Base-by-base conservation (phyloP, 2,888 invertebrate species). In the Hyppa rectilinea region DNA sequence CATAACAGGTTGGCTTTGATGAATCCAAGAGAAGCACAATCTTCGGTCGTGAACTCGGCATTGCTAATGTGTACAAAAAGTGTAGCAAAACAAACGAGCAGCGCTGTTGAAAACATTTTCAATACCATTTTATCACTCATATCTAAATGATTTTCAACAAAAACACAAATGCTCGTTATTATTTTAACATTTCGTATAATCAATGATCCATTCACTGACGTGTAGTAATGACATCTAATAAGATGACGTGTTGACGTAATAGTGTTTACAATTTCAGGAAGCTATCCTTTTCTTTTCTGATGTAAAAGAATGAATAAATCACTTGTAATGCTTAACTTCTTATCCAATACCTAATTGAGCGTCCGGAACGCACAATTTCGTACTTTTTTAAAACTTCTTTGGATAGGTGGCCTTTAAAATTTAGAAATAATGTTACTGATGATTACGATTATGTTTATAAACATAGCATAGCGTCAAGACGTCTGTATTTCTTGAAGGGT, bases 1-100 rank as follows among this genome's bases (percentile, higher is more conserved):
- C 99, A 99, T 83, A 98, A 92, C 70, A 99, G 96, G 92, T 98
- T 98, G 29, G 98, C 97, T 94, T 98, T 98, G 75, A 98, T 98
- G 87, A 98, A 98, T 14, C 99, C 99, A 69, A 98, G 92, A 20
- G 97, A 96, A 88, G 97, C 97, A 92, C 99, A 99, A 90, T 99
- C 98, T 90, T 98, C 98, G 7, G 97, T 96, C 2, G 97, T 96
- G 91, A 97, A 97, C 86, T 98, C 97, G 0, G 96, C 94, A 47
- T 80, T 79, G 64, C 80, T 82, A 52, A 71, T 81, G 68, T 86
- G 80, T 23, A 85, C 65, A 58, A 71, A 74, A 43, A 83, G 36
- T 67, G 89, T 10, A 20, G 81, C 63, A 23, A 87, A 60, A 58
- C 62, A 74, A 20, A 64, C 53, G 0, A 81, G 36, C 7, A 78